These are phyloP conservation scores for Drosophila melanosoma DNA, from an alignment of 2,888 invertebrate species.

Conservation along the genomic window DNA sequence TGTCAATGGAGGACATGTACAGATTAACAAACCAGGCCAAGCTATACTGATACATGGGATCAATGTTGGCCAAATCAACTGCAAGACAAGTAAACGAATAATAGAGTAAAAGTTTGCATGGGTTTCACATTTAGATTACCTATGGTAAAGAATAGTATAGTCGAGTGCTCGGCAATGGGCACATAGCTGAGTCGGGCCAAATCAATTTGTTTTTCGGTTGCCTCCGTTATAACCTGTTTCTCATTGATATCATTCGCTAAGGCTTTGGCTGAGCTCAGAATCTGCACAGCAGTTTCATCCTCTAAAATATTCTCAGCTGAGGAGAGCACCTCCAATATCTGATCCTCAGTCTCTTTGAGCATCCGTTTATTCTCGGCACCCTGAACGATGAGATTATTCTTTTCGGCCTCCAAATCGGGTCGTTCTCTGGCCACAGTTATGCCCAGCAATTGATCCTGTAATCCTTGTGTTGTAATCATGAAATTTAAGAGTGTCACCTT, in stretches of 20 bases:
- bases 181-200: constrained; percentile 93
- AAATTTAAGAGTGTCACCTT: constrained; percentile 96
- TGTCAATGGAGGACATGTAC: constrained; percentile 94
- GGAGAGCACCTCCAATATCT: constrained; percentile 92
- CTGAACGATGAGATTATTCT: constrained; percentile 94
- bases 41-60: constrained; percentile 99
- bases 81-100: constrained; percentile 61
- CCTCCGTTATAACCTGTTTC: constrained; percentile 95
- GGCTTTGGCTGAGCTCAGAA: constrained; percentile 95
- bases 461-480: constrained; percentile 94
- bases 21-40: constrained; percentile 96
- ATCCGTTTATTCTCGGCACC: constrained; percentile 93
- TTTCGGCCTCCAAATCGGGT: constrained; percentile 96
- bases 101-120: neutral
- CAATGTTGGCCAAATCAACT: constrained; percentile 95
- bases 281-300: constrained; percentile 95
- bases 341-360: constrained; percentile 95
- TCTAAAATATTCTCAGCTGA: constrained; percentile 93
- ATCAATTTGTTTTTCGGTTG: constrained; percentile 96
- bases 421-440: constrained; percentile 96
- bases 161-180: constrained; percentile 95
- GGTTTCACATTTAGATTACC: constrained; percentile 85
- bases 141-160: constrained; percentile 95
- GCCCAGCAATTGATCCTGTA: constrained; percentile 95
- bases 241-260: constrained; percentile 95